These are phyloP conservation scores for Lagria hirta DNA, from an alignment of 2,888 invertebrate species.

Conservation along the genomic window DNA sequence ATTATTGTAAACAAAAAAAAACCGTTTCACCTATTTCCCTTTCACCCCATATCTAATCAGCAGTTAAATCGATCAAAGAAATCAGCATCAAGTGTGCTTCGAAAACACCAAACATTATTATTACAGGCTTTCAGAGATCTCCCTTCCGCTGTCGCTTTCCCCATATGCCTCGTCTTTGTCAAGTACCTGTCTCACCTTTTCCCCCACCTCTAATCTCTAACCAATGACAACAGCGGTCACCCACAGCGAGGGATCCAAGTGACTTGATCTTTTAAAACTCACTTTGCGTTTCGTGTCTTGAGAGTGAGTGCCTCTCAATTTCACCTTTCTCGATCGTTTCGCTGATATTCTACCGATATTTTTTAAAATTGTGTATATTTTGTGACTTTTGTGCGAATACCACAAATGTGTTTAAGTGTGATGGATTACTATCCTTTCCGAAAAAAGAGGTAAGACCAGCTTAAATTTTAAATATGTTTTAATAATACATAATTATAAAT, in stretches of 20 bases:
- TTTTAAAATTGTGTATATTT: too few relatives aligned
- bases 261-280: slow-evolving; percentile 48
- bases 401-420: slow-evolving; percentile 14
- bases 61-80: too few relatives aligned
- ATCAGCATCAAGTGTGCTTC: too few relatives aligned
- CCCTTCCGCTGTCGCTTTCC: slow-evolving; percentile 16
- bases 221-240: slow-evolving; percentile 32
- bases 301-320: slow-evolving; percentile 32
- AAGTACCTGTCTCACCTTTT: slow-evolving; percentile 29
- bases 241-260: slow-evolving; percentile 45
- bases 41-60: too few relatives aligned
- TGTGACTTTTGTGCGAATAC: too few relatives aligned
- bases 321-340: slow-evolving; percentile 11
- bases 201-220: slow-evolving; percentile 20
- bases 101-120: slow-evolving; percentile 15
- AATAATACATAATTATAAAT: too few relatives aligned
- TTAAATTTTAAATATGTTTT: too few relatives aligned
- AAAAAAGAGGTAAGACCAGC: slow-evolving; percentile 13
- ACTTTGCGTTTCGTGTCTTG: slow-evolving; percentile 41
- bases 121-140: slow-evolving; percentile 20
- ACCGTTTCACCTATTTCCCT: too few relatives aligned
- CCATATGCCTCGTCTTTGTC: slow-evolving; percentile 31
- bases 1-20: too few relatives aligned
- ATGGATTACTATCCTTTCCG: slow-evolving; percentile 21
- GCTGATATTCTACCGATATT: slow-evolving; percentile 12